Conservation (phyloP, 2,797 vertebrate genomes). For the Coluber constrictor region DNA sequence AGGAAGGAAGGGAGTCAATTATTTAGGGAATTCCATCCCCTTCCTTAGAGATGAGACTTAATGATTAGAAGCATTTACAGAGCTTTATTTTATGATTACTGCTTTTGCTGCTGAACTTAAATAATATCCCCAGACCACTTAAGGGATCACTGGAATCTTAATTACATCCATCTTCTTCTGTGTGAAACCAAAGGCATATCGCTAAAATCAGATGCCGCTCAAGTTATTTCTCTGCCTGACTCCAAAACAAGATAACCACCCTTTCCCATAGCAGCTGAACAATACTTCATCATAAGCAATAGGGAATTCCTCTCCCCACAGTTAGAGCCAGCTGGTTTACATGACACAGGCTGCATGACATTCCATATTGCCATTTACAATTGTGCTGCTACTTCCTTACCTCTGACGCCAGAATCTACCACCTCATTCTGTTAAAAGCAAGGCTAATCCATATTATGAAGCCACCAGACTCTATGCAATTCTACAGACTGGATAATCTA, state of each 20-base stretch:
- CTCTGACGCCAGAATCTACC: background rate
- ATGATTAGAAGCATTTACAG: background rate
- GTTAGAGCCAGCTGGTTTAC: background rate
- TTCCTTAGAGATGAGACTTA: background rate
- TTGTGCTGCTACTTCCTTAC: background rate
- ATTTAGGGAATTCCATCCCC: background rate
- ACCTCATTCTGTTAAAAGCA: background rate
- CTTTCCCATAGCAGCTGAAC: background rate
- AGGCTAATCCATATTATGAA: background rate
- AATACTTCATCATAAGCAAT: background rate
- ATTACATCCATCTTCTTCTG: background rate
- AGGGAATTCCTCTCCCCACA: background rate
- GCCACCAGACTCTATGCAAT: background rate
- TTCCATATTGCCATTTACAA: background rate
- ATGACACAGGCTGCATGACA: background rate
- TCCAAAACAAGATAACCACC: background rate
- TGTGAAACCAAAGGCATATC: background rate
- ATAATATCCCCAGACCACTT: background rate
- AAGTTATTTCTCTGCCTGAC: background rate
- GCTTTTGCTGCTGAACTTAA: background rate
- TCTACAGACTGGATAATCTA: background rate
- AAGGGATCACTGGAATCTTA: background rate
- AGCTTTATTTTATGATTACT: background rate
- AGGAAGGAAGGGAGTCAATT: fast-evolving
- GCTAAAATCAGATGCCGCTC: background rate